Evolutionary conservation across 2,888 invertebrate species (phyloP).

Genomic region (Lacanobia wlatinum): DNA sequence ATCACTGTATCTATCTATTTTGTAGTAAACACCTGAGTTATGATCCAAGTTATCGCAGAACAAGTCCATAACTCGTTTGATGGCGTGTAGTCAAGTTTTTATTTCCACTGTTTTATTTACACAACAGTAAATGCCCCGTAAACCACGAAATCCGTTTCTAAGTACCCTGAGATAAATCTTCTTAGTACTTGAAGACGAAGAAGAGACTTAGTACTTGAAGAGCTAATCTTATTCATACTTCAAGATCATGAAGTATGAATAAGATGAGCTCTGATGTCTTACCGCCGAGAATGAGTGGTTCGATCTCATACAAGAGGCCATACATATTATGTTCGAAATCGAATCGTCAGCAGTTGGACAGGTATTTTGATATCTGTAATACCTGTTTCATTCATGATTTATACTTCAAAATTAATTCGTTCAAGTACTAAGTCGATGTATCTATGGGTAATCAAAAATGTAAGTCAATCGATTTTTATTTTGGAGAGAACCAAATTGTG

Average conservation of each 20-base stretch:
- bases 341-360: too few species aligned
- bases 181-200: slow-evolving; percentile 27
- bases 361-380: too few species aligned
- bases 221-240: too few species aligned
- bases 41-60: slow-evolving; percentile 29
- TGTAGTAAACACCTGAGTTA: slow-evolving; percentile 32
- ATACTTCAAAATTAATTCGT: too few species aligned
- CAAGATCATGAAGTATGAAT: slow-evolving; percentile 34
- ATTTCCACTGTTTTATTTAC: slow-evolving; percentile 58
- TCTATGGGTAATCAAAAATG: too few species aligned
- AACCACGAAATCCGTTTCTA: slow-evolving; percentile 51
- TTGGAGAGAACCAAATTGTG: too few species aligned
- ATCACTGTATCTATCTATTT: slow-evolving; percentile 9
- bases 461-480: too few species aligned
- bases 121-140: slow-evolving; percentile 51
- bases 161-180: slow-evolving; percentile 53
- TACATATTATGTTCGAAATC: too few species aligned
- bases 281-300: background rate
- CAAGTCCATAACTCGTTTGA: slow-evolving; percentile 50
- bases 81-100: slow-evolving; percentile 53
- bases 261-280: background rate
- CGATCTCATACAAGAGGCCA: too few species aligned
- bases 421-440: too few species aligned
- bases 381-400: too few species aligned
- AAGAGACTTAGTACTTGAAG: slow-evolving; percentile 35